A percentile compares a stretch with the other conserved stretches of the same genome.
phyloP scores from a whole-genome alignment of 1,140 invertebrate species.

The Choristoneura fumiferana region DNA sequence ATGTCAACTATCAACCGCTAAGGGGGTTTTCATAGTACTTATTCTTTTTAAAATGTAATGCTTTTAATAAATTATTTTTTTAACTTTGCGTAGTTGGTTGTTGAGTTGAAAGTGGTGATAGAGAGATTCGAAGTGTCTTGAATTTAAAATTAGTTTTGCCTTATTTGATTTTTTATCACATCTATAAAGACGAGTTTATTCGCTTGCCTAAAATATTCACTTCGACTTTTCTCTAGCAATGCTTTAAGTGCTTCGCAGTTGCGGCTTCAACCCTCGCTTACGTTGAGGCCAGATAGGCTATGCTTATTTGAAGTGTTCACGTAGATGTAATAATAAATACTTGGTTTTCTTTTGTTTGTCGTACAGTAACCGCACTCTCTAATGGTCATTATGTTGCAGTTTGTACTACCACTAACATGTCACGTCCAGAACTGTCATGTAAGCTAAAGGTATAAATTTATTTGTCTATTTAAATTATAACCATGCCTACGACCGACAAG shows the following conservation, averaged over 20 bases:
- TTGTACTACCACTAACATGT: slow-evolving; percentile 78
- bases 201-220: slow-evolving; percentile 36
- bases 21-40: slow-evolving; percentile 58
- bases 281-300: slow-evolving; percentile 70
- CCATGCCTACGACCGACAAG: slow-evolving; percentile 58
- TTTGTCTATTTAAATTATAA: slow-evolving; percentile 75
- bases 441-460: slow-evolving; percentile 78
- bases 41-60: slow-evolving; percentile 44
- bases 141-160: background rate
- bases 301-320: slow-evolving; percentile 72
- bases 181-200: background rate
- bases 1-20: slow-evolving; percentile 72
- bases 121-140: slow-evolving; percentile 55
- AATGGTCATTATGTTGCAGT: slow-evolving; percentile 79
- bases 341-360: slow-evolving; percentile 77
- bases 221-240: slow-evolving; percentile 61
- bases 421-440: slow-evolving; percentile 78
- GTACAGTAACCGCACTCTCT: slow-evolving; percentile 77
- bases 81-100: slow-evolving; percentile 64
- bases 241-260: slow-evolving; percentile 71
- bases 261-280: slow-evolving; percentile 73
- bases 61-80: slow-evolving; percentile 48
- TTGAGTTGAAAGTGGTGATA: slow-evolving; percentile 70
- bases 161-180: background rate
- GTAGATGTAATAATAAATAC: slow-evolving; percentile 71